Percentiles rank a stretch among this genome's conserved stretches.
Evolutionary conservation across 2,888 invertebrate genomes (phyloP).

Genomic region (Hirtodrosophila trivittata): DNA sequence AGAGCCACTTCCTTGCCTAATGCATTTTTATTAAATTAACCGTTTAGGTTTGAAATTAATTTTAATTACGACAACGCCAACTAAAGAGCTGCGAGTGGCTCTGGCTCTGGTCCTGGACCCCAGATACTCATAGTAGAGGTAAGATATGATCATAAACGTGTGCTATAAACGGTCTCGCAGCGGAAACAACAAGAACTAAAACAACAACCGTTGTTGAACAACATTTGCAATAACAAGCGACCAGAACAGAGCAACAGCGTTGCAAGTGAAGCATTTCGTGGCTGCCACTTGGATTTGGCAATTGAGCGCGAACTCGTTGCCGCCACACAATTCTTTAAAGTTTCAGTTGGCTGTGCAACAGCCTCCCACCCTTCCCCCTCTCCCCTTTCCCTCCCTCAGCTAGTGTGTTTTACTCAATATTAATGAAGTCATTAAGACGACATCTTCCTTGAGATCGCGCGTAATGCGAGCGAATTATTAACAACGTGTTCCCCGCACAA

Average conservation of each 20-base stretch:
- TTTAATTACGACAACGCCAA: constrained; percentile 61
- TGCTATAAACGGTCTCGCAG: constrained; percentile 47
- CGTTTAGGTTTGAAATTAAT: constrained; percentile 69
- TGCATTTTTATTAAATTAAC: constrained; percentile 63
- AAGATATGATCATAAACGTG: constrained; percentile 57
- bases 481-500: constrained; percentile 62
- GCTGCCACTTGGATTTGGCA: constrained; percentile 31
- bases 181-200: constrained; percentile 56
- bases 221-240: constrained; percentile 14
- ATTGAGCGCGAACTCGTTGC: constrained; percentile 55
- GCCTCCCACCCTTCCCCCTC: background rate
- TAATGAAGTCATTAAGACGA: constrained; percentile 80
- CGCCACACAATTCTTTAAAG: constrained; percentile 37
- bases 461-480: constrained; percentile 79
- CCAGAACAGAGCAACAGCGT: constrained; percentile 19
- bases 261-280: constrained; percentile 55
- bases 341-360: constrained; percentile 40
- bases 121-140: constrained; percentile 19
- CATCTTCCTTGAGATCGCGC: constrained; percentile 77
- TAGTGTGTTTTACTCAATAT: constrained; percentile 75
- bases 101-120: constrained; percentile 5
- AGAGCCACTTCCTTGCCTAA: constrained; percentile 45
- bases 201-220: constrained; percentile 19
- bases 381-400: constrained; percentile 4
- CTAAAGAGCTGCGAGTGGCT: constrained; percentile 14